phyloP scores from a whole-genome alignment of 2,888 invertebrate species.

The Elysia crispata region DNA sequence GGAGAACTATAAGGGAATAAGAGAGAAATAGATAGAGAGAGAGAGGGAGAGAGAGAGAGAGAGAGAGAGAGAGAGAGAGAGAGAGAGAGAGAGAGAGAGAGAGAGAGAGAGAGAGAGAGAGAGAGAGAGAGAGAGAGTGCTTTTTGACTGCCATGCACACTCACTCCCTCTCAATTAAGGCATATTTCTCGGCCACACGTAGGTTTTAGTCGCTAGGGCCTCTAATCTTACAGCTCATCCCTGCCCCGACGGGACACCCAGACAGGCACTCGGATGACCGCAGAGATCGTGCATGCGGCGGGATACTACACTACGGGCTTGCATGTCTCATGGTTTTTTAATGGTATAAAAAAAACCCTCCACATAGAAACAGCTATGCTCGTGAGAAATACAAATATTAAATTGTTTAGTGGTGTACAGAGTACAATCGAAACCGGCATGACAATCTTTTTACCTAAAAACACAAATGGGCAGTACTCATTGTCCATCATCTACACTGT shows the following conservation, averaged over 20 bases:
- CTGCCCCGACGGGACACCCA: too few relatives aligned
- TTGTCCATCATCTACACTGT: too few relatives aligned
- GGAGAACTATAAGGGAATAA: background rate
- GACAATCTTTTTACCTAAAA: too few relatives aligned
- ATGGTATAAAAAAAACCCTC: background rate
- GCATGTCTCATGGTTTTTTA: background rate
- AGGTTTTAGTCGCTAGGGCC: too few relatives aligned
- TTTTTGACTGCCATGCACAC: background rate
- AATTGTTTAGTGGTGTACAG: too few relatives aligned
- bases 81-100: background rate
- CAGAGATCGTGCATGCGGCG: background rate
- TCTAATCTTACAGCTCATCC: too few relatives aligned
- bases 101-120: slow-evolving; percentile 10
- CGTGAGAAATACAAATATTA: too few relatives aligned
- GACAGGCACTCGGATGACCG: background rate
- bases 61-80: background rate
- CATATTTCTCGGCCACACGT: background rate
- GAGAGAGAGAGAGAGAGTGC: slow-evolving; percentile 24
- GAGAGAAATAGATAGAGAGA: background rate
- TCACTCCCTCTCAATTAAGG: background rate
- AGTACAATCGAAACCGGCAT: too few relatives aligned
- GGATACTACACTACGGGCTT: background rate
- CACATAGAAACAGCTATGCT: too few relatives aligned
- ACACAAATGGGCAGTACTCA: too few relatives aligned
- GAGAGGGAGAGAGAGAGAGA: background rate